Evolutionary conservation across 1,140 invertebrate genomes (phyloP).

Genomic region (Brachionus paranguensis): DNA sequence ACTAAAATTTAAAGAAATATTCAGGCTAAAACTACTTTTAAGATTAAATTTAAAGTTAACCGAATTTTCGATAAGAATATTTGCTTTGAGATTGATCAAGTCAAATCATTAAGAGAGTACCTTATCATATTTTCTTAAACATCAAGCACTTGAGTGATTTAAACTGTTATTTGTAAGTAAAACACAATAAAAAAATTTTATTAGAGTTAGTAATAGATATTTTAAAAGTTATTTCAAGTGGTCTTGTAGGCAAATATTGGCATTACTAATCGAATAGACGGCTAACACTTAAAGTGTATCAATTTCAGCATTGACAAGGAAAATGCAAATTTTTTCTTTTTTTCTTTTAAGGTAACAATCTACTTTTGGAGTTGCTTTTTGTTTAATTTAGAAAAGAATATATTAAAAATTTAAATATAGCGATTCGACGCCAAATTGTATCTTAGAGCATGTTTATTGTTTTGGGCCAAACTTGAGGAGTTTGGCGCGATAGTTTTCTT

Average conservation of each 20-base stretch:
- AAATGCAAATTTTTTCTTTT: background rate
- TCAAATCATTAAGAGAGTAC: background rate
- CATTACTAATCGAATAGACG: conserved; percentile 25
- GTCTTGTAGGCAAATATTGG: conserved; percentile 29
- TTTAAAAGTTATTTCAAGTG: conserved; percentile 37
- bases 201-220: conserved; percentile 36
- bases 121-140: conserved; percentile 31
- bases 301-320: background rate
- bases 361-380: background rate
- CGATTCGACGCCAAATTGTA: background rate
- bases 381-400: background rate
- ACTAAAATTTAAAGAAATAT: background rate
- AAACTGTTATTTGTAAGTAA: conserved; percentile 27
- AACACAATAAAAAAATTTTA: background rate
- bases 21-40: conserved; percentile 29
- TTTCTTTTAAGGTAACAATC: background rate
- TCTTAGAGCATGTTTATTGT: background rate
- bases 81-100: conserved; percentile 24
- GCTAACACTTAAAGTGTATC: background rate
- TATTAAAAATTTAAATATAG: background rate
- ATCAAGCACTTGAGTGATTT: conserved; percentile 31
- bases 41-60: conserved; percentile 26
- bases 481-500: background rate
- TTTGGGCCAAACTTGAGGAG: background rate
- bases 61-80: conserved; percentile 33